phyloP scores from a whole-genome alignment of 2,888 invertebrate genomes.

The Campoplex capitator region DNA sequence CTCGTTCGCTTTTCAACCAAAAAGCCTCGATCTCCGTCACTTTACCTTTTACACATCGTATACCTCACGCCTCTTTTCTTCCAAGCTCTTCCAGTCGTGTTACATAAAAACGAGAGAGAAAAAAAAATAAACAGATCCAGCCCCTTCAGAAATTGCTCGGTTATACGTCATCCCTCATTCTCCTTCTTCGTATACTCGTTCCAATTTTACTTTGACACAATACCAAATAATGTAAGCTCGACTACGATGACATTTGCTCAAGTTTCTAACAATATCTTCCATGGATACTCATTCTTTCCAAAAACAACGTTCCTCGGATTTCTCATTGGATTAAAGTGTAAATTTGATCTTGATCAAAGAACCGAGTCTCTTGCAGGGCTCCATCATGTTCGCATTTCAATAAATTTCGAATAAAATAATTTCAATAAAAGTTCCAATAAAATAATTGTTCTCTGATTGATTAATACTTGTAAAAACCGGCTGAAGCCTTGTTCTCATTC shows the following conservation, averaged over 20 bases:
- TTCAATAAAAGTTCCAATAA: background rate
- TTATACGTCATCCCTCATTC: conserved; percentile 81
- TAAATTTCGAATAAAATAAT: too few relatives aligned
- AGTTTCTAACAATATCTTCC: background rate
- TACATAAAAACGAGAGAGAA: conserved; percentile 18
- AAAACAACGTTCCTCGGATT: background rate
- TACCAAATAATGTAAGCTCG: conserved; percentile 10
- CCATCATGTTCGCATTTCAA: background rate
- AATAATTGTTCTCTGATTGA: conserved; percentile 6
- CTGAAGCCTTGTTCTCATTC: background rate
- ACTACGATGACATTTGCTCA: conserved; percentile 4
- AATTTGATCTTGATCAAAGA: background rate
- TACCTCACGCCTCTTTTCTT: background rate
- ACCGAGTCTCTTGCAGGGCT: background rate
- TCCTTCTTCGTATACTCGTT: conserved; percentile 69
- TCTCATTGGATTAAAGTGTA: background rate
- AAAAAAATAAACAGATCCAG: conserved; percentile 47
- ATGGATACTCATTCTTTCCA: background rate
- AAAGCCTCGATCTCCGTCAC: conserved; percentile 7
- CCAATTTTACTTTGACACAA: conserved; percentile 27
- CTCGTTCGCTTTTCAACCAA: background rate
- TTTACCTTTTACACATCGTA: background rate
- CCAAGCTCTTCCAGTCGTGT: background rate
- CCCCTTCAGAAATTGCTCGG: conserved; percentile 72
- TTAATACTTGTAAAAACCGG: conserved; percentile 10